phyloP scores from a whole-genome alignment of 2,113 vertebrate genomes.

The Malurus elegans region DNA sequence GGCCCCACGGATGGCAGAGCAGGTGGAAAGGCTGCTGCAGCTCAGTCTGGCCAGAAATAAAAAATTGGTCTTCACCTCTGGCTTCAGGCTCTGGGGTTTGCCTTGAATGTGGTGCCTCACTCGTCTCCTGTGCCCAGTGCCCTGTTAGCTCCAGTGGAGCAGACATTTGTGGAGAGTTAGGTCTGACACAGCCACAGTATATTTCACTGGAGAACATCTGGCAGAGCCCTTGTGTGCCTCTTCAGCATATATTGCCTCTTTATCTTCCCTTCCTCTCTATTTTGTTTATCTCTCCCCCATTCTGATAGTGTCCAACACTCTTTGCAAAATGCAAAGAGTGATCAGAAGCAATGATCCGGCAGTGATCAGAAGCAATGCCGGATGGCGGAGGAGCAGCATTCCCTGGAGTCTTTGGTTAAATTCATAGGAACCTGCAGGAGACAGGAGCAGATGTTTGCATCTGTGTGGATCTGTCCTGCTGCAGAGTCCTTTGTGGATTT shows the following conservation, averaged over 20 bases:
- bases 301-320: fast-evolving
- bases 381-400: neutral
- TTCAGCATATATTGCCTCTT: neutral
- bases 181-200: neutral
- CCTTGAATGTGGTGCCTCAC: fast-evolving
- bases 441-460: neutral
- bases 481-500: fast-evolving
- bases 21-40: neutral
- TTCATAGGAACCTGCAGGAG: neutral
- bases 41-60: neutral
- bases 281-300: fast-evolving
- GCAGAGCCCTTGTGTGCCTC: neutral
- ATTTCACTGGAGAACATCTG: neutral
- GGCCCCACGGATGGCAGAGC: fast-evolving
- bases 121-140: fast-evolving
- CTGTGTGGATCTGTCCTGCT: neutral
- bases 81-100: neutral
- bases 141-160: neutral
- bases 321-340: fast-evolving
- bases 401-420: neutral
- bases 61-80: neutral
- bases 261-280: neutral
- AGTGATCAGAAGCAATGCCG: neutral
- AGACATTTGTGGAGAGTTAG: fast-evolving
- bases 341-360: too few species aligned